phyloP scores from a whole-genome alignment of 2,113 vertebrate species.

The Nerophis ophidion region DNA sequence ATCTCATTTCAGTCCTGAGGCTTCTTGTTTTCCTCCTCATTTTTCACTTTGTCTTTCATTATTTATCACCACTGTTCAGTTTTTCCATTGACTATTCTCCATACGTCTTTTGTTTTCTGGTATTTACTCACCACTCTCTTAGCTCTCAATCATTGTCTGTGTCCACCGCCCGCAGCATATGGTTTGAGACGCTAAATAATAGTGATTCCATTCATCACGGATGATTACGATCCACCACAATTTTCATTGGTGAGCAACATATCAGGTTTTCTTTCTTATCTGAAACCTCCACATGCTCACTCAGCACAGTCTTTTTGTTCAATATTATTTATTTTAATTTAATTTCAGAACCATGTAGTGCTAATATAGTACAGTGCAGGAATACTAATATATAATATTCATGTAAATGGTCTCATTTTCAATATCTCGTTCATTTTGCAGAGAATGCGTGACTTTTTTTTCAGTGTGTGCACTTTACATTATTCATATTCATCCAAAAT shows the following conservation, averaged over 20 bases:
- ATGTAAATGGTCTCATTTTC: conserved; percentile 5
- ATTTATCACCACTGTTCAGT: neutral
- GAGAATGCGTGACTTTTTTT: neutral
- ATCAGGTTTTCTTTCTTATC: conserved; percentile 28
- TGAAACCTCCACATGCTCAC: conserved; percentile 12
- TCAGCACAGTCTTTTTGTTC: neutral
- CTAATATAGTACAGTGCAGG: neutral
- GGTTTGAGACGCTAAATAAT: conserved; percentile 54
- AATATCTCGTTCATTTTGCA: neutral
- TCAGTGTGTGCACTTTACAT: neutral
- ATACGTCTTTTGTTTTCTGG: conserved; percentile 9
- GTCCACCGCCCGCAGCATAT: conserved; percentile 23
- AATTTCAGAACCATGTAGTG: neutral
- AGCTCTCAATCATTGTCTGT: conserved; percentile 15
- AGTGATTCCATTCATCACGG: conserved; percentile 53
- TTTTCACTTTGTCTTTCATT: conserved; percentile 5
- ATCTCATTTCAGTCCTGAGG: conserved; percentile 52
- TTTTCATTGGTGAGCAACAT: conserved; percentile 17
- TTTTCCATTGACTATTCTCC: neutral
- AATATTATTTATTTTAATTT: neutral
- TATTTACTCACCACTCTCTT: conserved; percentile 4
- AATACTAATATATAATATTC: neutral
- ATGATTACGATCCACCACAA: conserved; percentile 34
- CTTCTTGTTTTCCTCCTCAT: conserved; percentile 22
- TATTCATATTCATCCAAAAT: neutral